These are phyloP conservation scores for Novumbra hubbsi DNA, from an alignment of 2,797 vertebrate genomes.

Conservation along the genomic window DNA sequence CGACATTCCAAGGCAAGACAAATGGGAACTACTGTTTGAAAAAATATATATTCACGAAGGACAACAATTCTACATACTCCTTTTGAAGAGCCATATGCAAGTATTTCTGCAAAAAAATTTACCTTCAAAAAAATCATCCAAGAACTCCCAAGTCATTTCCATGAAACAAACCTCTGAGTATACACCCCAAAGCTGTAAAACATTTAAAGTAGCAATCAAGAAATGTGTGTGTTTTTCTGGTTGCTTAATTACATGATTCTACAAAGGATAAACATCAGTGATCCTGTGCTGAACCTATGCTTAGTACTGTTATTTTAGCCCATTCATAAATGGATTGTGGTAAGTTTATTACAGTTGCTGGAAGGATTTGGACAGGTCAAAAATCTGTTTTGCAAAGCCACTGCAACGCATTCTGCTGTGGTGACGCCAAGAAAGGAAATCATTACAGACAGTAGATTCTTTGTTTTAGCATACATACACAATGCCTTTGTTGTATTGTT, in stretches of 20 bases:
- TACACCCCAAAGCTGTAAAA: constrained; percentile 28
- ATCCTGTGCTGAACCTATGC: constrained; percentile 17
- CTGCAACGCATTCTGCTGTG: not conserved
- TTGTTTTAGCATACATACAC: not conserved
- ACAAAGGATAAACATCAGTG: constrained; percentile 19
- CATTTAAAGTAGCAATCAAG: constrained; percentile 20
- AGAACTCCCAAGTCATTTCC: constrained; percentile 32
- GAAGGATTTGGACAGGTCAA: constrained; percentile 31
- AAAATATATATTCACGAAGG: constrained; percentile 10
- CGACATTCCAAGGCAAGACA: constrained; percentile 21
- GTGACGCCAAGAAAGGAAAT: not conserved
- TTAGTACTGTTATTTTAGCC: constrained; percentile 44
- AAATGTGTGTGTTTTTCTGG: constrained; percentile 44
- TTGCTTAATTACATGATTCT: constrained; percentile 42
- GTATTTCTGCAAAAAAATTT: constrained; percentile 17
- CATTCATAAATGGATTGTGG: constrained; percentile 34
- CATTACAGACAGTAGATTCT: not conserved
- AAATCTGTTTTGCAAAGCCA: constrained; percentile 11
- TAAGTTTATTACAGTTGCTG: constrained; percentile 27
- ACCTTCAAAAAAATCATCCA: constrained; percentile 40
- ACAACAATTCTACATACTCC: constrained; percentile 17
- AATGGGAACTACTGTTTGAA: constrained; percentile 3
- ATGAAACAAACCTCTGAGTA: constrained; percentile 33
- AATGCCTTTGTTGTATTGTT: not conserved
- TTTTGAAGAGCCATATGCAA: constrained; percentile 14